Base-by-base conservation (phyloP, 2,797 vertebrate species). In the Lagocephalus sceleratus region DNA sequence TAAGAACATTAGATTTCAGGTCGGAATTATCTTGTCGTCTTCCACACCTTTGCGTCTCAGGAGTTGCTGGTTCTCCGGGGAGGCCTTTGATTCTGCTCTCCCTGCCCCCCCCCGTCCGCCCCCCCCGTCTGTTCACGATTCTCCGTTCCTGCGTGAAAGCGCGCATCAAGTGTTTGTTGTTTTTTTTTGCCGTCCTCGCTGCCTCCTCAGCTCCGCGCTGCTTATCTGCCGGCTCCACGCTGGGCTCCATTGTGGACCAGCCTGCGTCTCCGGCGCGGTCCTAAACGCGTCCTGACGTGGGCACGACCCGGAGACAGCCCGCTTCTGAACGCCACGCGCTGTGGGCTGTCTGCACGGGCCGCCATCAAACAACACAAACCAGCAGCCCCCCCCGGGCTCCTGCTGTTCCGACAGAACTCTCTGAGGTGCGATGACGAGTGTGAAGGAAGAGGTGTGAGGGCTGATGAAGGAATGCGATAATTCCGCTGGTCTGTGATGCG, bases 201-300 rank as follows among this genome's bases (percentile, higher is more conserved):
- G 60, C 59, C 68, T 41, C 32, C 46, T 19, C 51, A 51, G 0
- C 12, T 64, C 58, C 52, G 5, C 60, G 61, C 35, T 59, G 55
- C 70, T 81, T 66, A 61, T 75, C 71, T 38, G 7, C 43, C 25
- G 25, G 63, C 62, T 63, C 63, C 81, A 79, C 66, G 68, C 72
- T 44, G 45, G 1, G 57, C 57, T 56, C 50, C 54, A 59, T 72
- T 77, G 73, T 74, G 67, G 63, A 54, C 25, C 35, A 46, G 44
- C 56, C 63, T 22, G 16, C 32, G 21, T 69, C 60, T 70, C 50
- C 71, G 20, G 21, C 59, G 57, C 57, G 54, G 76, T 58, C 56
- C 63, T 52, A 73, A 75, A 85, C 78, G 75, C 54, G 5, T 68
- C 67, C 47, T 68, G 74, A 76, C 78, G 68, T 46, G 57, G 54